These are phyloP conservation scores for Hydrocynus forskahlii DNA, from an alignment of 2,797 vertebrate species.

Conservation along the genomic window DNA sequence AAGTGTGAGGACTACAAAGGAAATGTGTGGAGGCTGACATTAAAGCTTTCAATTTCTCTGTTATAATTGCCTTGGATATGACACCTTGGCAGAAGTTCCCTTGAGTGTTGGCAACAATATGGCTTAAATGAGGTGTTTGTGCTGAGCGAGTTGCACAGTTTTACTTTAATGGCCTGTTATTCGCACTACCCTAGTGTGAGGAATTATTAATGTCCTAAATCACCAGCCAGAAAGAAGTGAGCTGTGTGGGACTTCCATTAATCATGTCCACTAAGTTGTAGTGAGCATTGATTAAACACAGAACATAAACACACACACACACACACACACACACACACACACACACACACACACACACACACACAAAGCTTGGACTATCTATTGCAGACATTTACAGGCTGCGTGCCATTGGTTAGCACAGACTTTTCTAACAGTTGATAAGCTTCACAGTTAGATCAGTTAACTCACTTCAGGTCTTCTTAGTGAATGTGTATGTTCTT, in stretches of 20 bases:
- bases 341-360: slow-evolving; percentile 21
- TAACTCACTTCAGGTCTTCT: background rate
- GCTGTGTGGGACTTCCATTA: slow-evolving; percentile 79
- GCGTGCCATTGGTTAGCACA: background rate
- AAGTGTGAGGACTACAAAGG: slow-evolving; percentile 52
- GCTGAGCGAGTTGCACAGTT: slow-evolving; percentile 75
- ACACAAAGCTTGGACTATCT: background rate
- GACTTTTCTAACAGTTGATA: slow-evolving; percentile 20
- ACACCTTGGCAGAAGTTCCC: slow-evolving; percentile 70
- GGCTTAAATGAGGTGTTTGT: slow-evolving; percentile 83
- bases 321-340: background rate
- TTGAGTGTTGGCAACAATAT: slow-evolving; percentile 71
- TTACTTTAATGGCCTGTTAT: slow-evolving; percentile 82
- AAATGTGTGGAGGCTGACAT: slow-evolving; percentile 54
- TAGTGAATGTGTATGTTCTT: background rate
- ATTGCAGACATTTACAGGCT: background rate
- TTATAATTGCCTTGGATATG: slow-evolving; percentile 62
- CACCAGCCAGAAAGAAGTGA: slow-evolving; percentile 73
- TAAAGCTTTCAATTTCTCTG: slow-evolving; percentile 68
- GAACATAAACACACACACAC: slow-evolving; percentile 27
- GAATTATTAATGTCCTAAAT: slow-evolving; percentile 85
- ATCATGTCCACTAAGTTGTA: slow-evolving; percentile 75
- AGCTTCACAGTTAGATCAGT: background rate
- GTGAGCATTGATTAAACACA: slow-evolving; percentile 66
- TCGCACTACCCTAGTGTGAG: slow-evolving; percentile 78